Base-by-base conservation (phyloP, 2,888 invertebrate genomes). In the Athalia rosae region DNA sequence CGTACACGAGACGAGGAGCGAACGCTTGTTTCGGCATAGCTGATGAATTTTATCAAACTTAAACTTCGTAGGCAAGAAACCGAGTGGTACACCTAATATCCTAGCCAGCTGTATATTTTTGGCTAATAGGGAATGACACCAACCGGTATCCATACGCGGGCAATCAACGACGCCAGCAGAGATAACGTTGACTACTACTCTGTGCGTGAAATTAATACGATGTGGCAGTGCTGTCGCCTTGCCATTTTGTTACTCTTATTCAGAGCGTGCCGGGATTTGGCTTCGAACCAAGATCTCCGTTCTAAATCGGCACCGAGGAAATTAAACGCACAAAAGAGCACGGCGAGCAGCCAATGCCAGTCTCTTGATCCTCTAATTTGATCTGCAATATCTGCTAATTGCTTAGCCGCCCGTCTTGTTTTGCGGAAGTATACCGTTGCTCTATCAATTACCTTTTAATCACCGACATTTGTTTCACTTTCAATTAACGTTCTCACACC, bases 221-320 rank as follows among this genome's bases (percentile, higher is more conserved):
- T 67, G 50, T 50, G 67, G 67, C 53, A 50, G 13, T 45, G 53
- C 50, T 6, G 67, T 50, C 28, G 28, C 15, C 5, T 28, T 67
- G 67, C 67, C 48, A 50, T 67, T 48, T 53, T 67, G 28, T 53
- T 15, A 41, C 67, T 67, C 67, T 67, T 67, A 67, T 53, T 67
- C 67, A 67, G 67, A 67, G 67, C 67, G 67, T 67, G 53, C 53
- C 67, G 15, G 67, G 50, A 28, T 67, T 50, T 67, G 67, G 50
- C 67, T 67, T 11, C 7, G 67, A 11, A 67, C 53, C 67, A 67
- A 53, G 53, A 67, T 67, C 50, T 53, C 67, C 53, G 67, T 9
- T 67, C 67, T 67, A 67, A 67, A 67, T 67, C 67, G 53, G 67
- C 67, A 67, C 28, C 9, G 50, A 15, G 67, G 53, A 67, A 67